phyloP scores from a whole-genome alignment of 2,113 vertebrate genomes.

The Colossoma macropomum region DNA sequence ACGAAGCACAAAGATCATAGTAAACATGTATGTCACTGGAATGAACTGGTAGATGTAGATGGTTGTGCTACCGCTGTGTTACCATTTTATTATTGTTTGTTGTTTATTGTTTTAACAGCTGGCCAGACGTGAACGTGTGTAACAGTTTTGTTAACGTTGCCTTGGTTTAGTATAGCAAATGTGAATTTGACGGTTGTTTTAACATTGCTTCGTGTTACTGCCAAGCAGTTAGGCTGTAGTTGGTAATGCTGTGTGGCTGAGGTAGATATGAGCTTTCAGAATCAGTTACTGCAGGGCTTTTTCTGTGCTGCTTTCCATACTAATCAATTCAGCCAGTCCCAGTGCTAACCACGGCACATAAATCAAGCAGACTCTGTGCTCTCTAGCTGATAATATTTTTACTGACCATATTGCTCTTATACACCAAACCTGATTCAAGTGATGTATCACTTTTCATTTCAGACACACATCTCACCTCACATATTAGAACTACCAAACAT shows the following conservation, averaged over 20 bases:
- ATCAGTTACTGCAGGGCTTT: neutral
- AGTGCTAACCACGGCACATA: neutral
- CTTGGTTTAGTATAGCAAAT: neutral
- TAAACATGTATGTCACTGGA: too few species aligned
- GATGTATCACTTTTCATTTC: neutral
- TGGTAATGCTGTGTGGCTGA: neutral
- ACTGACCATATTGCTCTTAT: neutral
- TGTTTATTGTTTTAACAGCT: too few species aligned
- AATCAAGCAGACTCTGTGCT: slow-evolving; percentile 1
- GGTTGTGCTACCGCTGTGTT: too few species aligned
- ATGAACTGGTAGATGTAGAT: too few species aligned
- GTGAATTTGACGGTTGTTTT: neutral
- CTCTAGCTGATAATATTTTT: slow-evolving; percentile 3
- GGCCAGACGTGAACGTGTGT: too few species aligned
- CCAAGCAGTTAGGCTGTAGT: neutral
- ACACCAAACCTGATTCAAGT: neutral
- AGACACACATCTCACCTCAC: neutral
- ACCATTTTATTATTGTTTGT: too few species aligned
- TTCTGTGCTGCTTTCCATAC: slow-evolving; percentile 7
- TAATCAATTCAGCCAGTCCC: slow-evolving; percentile 25
- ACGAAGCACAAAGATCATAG: too few species aligned
- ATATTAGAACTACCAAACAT: too few species aligned
- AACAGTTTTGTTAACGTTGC: too few species aligned
- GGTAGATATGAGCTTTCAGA: neutral
- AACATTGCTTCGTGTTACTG: neutral